phyloP scores from a whole-genome alignment of 2,888 invertebrate species.

The Myathropa florea region DNA sequence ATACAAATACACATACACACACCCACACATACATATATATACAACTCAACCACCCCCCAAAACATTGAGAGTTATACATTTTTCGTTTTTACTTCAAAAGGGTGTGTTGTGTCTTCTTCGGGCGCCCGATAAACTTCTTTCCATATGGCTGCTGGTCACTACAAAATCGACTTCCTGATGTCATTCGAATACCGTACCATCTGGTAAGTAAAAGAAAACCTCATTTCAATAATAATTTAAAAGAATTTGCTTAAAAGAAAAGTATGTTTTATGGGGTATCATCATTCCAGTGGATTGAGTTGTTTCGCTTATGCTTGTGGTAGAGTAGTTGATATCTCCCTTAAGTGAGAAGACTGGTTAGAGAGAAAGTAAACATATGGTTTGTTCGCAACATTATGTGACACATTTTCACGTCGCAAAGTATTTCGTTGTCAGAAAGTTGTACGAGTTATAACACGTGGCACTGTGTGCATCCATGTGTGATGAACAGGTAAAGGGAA shows the following conservation, averaged over 20 bases:
- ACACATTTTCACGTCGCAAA: background rate
- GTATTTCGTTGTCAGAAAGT: background rate
- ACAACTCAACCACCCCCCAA: background rate
- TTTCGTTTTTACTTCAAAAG: conserved; percentile 37
- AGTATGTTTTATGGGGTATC: background rate
- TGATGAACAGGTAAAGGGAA: background rate
- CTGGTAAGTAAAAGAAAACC: background rate
- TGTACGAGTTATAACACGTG: background rate
- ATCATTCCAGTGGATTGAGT: background rate
- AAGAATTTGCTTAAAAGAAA: background rate
- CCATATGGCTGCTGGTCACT: conserved; percentile 47
- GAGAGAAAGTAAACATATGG: conserved; percentile 36
- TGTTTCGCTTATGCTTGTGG: background rate
- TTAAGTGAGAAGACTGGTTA: background rate
- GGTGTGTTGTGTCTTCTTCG: conserved; percentile 57
- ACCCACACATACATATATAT: background rate
- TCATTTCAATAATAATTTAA: background rate
- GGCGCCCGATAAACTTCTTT: conserved; percentile 45
- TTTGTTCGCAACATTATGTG: background rate
- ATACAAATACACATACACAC: too few relatives aligned
- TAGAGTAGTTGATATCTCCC: background rate
- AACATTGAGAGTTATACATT: conserved; percentile 28
- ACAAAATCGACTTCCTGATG: background rate
- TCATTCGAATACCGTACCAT: background rate
- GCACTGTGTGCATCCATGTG: background rate